phyloP scores from a whole-genome alignment of 2,888 invertebrate species.

The Himalopsyche japonica region DNA sequence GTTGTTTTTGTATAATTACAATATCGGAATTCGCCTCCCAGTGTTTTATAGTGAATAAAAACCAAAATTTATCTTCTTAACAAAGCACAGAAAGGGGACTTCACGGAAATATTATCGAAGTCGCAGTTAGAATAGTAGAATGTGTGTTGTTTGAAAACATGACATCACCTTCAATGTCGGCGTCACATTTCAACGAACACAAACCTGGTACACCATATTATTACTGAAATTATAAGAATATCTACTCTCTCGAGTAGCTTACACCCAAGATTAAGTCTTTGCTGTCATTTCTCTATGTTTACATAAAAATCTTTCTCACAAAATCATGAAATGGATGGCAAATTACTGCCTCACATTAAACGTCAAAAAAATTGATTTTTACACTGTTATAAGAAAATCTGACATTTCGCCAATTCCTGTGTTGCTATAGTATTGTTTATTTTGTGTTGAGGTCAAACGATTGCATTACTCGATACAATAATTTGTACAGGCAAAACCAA shows the following conservation, averaged over 20 bases:
- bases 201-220: not conserved
- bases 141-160: slow-evolving; percentile 31
- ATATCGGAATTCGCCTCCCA: not conserved
- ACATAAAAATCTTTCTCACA: not conserved
- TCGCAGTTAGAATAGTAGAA: not conserved
- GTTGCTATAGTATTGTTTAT: slow-evolving; percentile 12
- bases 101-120: not conserved
- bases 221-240: not conserved
- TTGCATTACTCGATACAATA: not conserved
- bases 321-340: not conserved
- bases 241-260: not conserved
- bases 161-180: slow-evolving; percentile 26
- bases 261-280: not conserved
- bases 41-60: not conserved
- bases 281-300: not conserved
- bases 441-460: not conserved
- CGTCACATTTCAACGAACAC: slow-evolving; percentile 21
- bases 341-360: slow-evolving; percentile 24
- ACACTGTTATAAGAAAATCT: slow-evolving; percentile 28
- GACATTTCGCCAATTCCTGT: slow-evolving; percentile 32
- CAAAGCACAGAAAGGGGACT: not conserved
- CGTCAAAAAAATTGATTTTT: slow-evolving; percentile 39
- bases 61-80: not conserved
- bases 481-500: not conserved
- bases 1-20: not conserved